phyloP scores from a whole-genome alignment of 2,113 vertebrate genomes.

The Alces alces region DNA sequence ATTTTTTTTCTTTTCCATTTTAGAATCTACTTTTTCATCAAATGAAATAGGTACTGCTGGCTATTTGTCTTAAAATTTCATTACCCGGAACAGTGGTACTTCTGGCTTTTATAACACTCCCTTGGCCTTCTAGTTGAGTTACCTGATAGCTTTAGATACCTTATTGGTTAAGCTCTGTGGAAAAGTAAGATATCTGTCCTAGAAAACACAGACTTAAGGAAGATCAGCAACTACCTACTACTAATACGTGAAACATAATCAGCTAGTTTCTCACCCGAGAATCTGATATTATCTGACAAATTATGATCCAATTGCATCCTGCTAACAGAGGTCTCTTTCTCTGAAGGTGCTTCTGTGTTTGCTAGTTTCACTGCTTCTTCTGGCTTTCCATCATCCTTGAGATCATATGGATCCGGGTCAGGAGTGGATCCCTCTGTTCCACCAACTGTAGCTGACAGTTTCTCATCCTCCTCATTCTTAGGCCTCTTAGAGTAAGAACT shows the following conservation, averaged over 20 bases:
- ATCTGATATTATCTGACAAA: slow-evolving; percentile 81
- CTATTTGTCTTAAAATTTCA: not conserved
- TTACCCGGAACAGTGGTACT: not conserved
- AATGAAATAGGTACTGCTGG: not conserved
- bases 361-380: slow-evolving; percentile 72
- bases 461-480: slow-evolving; percentile 84
- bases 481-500: slow-evolving; percentile 91
- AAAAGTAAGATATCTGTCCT: slow-evolving; percentile 42
- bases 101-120: not conserved
- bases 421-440: slow-evolving; percentile 66
- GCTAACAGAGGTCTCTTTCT: slow-evolving; percentile 68
- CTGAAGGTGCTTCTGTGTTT: slow-evolving; percentile 64
- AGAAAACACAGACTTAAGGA: slow-evolving; percentile 74
- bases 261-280: slow-evolving; percentile 85
- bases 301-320: slow-evolving; percentile 82
- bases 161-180: not conserved
- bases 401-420: slow-evolving; percentile 66
- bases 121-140: not conserved
- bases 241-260: slow-evolving; percentile 78
- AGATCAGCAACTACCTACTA: slow-evolving; percentile 72
- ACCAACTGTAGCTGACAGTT: slow-evolving; percentile 74
- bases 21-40: not conserved
- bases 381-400: slow-evolving; percentile 76
- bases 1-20: not conserved
- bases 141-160: not conserved